Percentiles rank a stretch among this genome's conserved stretches.
phyloP scores from a whole-genome alignment of 2,113 vertebrate species.

The Callipepla californica region DNA sequence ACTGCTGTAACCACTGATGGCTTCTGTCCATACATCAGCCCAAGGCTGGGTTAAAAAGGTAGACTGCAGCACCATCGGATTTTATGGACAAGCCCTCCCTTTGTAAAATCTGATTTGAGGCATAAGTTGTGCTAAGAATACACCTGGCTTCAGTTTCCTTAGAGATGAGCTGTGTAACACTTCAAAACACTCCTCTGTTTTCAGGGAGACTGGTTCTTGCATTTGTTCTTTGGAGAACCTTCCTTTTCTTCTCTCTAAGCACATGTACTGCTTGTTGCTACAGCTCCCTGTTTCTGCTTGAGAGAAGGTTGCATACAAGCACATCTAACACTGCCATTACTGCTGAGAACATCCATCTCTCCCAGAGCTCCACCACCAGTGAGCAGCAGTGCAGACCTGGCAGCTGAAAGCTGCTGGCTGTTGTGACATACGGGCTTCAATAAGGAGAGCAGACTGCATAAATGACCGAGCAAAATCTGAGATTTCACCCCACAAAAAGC shows the following conservation, averaged over 20 bases:
- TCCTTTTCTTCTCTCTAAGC: slow-evolving; percentile 1
- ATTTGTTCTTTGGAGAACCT: background rate
- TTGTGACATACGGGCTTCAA: background rate
- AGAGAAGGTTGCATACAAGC: background rate
- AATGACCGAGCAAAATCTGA: background rate
- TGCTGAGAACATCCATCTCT: background rate
- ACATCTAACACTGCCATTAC: fast-evolving
- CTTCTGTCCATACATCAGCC: background rate
- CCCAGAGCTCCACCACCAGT: background rate
- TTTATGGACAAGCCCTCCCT: background rate
- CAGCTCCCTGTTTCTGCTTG: background rate
- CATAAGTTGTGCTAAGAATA: background rate
- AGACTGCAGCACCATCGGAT: background rate
- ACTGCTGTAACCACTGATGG: background rate
- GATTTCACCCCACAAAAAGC: background rate
- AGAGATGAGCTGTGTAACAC: background rate
- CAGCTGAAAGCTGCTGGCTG: background rate
- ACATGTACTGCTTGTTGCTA: background rate
- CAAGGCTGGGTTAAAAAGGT: background rate
- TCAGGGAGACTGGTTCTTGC: background rate
- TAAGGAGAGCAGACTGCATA: background rate
- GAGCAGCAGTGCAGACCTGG: background rate
- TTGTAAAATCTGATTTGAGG: background rate
- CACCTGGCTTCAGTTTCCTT: background rate
- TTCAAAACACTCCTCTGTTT: background rate